Evolutionary conservation across 2,888 invertebrate species (phyloP).

Genomic region (Lysandra bellargus): DNA sequence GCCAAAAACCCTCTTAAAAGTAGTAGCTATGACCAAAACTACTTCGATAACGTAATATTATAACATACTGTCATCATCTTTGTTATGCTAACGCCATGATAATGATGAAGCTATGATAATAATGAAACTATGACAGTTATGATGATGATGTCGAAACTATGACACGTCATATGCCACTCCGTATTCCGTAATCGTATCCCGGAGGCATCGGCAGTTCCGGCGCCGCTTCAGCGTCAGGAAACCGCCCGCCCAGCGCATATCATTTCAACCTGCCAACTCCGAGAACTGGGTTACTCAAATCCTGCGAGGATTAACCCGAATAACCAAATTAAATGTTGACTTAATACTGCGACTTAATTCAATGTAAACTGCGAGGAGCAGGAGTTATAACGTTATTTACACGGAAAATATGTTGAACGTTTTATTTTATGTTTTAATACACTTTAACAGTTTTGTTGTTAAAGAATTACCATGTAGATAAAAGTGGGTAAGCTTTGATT

Average conservation of each 20-base stretch:
- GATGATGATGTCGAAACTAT: not conserved
- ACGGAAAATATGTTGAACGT: not conserved
- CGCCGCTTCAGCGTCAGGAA: not conserved
- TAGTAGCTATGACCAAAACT: no score
- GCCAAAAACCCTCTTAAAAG: no score
- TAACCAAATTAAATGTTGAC: conserved; percentile 12
- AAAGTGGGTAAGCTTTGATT: no score
- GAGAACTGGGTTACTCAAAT: conserved; percentile 18
- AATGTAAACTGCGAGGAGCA: not conserved
- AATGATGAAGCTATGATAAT: not conserved
- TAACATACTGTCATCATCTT: no score
- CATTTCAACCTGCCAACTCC: not conserved
- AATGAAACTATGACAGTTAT: not conserved
- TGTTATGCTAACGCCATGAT: no score
- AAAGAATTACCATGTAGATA: no score
- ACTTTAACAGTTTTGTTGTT: no score
- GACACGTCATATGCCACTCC: not conserved
- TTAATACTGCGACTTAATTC: conserved; percentile 15
- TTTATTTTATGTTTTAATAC: not conserved
- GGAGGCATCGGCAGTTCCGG: not conserved
- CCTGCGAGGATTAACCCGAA: conserved; percentile 11
- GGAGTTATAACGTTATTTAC: not conserved
- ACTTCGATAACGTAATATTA: not conserved
- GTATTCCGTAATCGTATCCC: conserved; percentile 9
- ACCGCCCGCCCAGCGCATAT: conserved; percentile 1